phyloP scores from a whole-genome alignment of 2,888 invertebrate genomes.

The Salticus scenicus region DNA sequence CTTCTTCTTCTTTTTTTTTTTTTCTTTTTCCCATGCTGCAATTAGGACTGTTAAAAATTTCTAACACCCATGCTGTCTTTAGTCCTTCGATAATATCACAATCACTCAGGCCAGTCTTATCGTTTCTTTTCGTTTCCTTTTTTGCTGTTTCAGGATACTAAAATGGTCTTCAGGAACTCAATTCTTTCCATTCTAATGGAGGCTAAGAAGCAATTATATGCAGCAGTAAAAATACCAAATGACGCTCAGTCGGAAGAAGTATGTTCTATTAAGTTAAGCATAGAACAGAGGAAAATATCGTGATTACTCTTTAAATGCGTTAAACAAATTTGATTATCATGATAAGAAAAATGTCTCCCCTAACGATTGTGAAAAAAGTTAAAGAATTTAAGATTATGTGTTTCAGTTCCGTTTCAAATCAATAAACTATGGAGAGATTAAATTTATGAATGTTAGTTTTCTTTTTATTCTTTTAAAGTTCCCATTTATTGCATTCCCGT shows the following conservation, averaged over 20 bases:
- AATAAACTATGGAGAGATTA: background rate
- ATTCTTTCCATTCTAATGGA: slow-evolving; percentile 9
- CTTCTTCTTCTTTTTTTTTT: too few relatives aligned
- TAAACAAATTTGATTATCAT: slow-evolving; percentile 10
- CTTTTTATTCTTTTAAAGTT: too few relatives aligned
- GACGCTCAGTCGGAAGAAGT: slow-evolving; percentile 11
- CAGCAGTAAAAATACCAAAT: slow-evolving; percentile 7
- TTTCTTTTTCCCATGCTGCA: background rate
- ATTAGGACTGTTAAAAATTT: background rate
- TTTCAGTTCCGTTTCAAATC: background rate
- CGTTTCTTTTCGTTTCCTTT: background rate
- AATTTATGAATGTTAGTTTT: too few relatives aligned
- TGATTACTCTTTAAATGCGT: slow-evolving; percentile 17
- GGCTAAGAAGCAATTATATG: slow-evolving; percentile 6
- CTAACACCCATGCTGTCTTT: background rate
- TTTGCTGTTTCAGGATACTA: background rate
- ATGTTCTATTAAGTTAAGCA: slow-evolving; percentile 56
- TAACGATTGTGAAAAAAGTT: background rate
- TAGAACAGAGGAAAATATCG: background rate
- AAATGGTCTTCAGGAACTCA: background rate
- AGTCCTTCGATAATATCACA: background rate
- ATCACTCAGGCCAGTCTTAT: slow-evolving; percentile 14
- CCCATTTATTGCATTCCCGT: too few relatives aligned
- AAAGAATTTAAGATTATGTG: background rate
- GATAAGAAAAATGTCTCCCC: background rate